Evolutionary conservation across 23 tunicate species (phyloP).

Genomic region (Ascidia mentula): DNA sequence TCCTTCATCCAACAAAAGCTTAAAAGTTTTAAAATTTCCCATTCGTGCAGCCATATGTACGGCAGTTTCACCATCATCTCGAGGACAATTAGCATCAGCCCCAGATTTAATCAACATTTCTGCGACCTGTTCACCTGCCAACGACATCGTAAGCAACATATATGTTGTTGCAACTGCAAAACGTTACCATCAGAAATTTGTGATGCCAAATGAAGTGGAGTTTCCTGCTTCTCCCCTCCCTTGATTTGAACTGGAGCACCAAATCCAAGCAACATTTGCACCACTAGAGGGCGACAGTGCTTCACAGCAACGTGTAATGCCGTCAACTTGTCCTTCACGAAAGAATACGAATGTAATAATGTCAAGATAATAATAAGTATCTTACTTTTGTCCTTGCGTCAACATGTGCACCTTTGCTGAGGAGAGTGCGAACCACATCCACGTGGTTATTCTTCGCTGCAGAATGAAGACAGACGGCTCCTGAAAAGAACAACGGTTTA

Average conservation of each 20-base stretch:
- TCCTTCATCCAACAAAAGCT: constrained; percentile 70
- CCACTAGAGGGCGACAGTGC: constrained; percentile 69
- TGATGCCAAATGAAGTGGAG: constrained; percentile 86
- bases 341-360: no score
- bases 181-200: constrained; percentile 59
- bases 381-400: constrained; percentile 83
- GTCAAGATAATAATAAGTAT: no score
- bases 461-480: constrained; percentile 86
- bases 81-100: constrained; percentile 66
- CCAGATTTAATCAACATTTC: constrained; percentile 90
- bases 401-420: constrained; percentile 89
- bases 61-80: constrained; percentile 93
- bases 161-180: not conserved
- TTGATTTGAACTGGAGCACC: constrained; percentile 88
- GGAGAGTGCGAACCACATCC: constrained; percentile 63
- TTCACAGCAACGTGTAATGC: constrained; percentile 87
- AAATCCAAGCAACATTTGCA: constrained; percentile 81
- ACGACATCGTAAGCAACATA: not conserved
- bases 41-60: constrained; percentile 87
- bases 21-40: constrained; percentile 68
- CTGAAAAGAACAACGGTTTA: constrained; percentile 16
- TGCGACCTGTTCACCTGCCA: constrained; percentile 78
- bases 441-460: constrained; percentile 86
- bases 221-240: constrained; percentile 88
- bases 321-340: constrained; percentile 66